phyloP scores from a whole-genome alignment of 2,797 vertebrate species.

The Oceanodroma leucorhoa region DNA sequence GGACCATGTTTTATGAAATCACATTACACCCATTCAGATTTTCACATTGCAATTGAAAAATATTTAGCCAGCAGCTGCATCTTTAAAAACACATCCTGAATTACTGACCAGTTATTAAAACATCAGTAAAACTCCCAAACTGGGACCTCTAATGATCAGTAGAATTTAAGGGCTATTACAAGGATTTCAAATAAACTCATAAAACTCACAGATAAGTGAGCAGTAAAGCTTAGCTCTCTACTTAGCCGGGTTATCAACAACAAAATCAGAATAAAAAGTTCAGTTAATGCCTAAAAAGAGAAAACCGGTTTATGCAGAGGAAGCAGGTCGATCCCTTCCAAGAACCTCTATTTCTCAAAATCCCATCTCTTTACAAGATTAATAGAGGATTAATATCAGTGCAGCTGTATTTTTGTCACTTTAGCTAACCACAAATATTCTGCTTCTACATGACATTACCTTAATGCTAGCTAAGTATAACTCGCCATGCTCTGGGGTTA shows the following conservation, averaged over 20 bases:
- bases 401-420: slow-evolving; percentile 62
- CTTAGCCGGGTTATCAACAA: not conserved
- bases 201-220: slow-evolving; percentile 15
- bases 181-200: slow-evolving; percentile 25
- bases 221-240: not conserved
- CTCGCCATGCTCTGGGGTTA: slow-evolving; percentile 45
- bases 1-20: not conserved
- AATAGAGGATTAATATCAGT: slow-evolving; percentile 65
- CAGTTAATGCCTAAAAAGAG: slow-evolving; percentile 28
- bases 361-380: slow-evolving; percentile 67
- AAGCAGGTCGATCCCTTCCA: slow-evolving; percentile 43
- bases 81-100: not conserved
- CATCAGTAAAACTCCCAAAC: not conserved
- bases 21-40: not conserved
- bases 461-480: slow-evolving; percentile 69
- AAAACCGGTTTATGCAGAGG: slow-evolving; percentile 40
- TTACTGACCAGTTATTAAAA: not conserved
- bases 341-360: slow-evolving; percentile 57
- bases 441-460: slow-evolving; percentile 67
- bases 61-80: not conserved
- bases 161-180: slow-evolving; percentile 23
- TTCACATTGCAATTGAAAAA: not conserved
- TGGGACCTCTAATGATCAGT: not conserved
- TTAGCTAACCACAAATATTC: slow-evolving; percentile 67
- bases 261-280: slow-evolving; percentile 44